These are phyloP conservation scores for Triplophysa dalaica DNA, from an alignment of 2,113 vertebrate species.

Conservation along the genomic window DNA sequence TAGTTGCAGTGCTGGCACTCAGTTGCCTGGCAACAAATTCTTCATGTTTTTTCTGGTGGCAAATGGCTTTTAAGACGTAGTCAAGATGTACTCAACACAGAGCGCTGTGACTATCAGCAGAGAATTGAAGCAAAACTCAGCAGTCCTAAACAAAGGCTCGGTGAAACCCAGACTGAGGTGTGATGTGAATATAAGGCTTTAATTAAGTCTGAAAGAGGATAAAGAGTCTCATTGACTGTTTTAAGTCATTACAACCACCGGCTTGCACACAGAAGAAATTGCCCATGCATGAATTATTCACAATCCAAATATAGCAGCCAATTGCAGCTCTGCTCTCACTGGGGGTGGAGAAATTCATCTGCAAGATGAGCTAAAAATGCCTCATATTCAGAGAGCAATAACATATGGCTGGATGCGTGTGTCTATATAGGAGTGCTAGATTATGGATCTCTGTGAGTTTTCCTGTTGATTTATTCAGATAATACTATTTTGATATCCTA, in stretches of 20 bases:
- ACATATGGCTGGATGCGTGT: constrained; percentile 43
- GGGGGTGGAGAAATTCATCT: constrained; percentile 12
- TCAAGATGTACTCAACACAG: background rate
- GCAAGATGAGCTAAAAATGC: constrained; percentile 60
- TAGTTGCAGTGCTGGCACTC: constrained; percentile 3
- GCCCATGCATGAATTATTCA: constrained; percentile 74
- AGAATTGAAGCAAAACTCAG: background rate
- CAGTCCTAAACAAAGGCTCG: background rate
- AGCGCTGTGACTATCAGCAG: background rate
- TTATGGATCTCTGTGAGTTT: background rate
- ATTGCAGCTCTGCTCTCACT: constrained; percentile 51
- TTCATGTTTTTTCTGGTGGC: constrained; percentile 31
- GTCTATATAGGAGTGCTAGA: background rate
- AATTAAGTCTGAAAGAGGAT: constrained; percentile 12
- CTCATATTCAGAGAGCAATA: constrained; percentile 63
- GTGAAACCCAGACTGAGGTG: no score
- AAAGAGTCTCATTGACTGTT: constrained; percentile 54
- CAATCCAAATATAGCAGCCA: constrained; percentile 73
- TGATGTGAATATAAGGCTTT: background rate
- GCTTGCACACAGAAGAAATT: constrained; percentile 62
- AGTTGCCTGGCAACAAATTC: constrained; percentile 46
- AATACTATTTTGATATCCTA: no score
- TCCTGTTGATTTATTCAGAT: no score
- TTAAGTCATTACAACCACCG: constrained; percentile 67
- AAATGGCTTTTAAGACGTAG: constrained; percentile 24